A percentile compares a stretch with the other conserved stretches of the same genome.
Conservation (phyloP, 2,113 vertebrate genomes). For the Australoheros scitulus region DNA sequence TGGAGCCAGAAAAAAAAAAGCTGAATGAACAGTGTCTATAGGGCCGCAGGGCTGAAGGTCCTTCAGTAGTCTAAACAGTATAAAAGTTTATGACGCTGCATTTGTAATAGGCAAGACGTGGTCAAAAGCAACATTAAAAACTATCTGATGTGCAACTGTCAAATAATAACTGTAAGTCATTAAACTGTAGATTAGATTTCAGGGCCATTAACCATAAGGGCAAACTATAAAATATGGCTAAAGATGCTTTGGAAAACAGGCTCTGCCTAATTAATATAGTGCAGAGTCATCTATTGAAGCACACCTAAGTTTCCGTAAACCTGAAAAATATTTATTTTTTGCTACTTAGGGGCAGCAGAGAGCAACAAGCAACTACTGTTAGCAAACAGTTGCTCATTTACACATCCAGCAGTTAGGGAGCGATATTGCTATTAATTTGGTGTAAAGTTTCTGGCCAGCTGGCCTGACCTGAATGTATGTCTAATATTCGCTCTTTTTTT, state of each 20-base stretch:
- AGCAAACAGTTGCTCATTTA: background rate
- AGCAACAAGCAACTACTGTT: too few relatives aligned
- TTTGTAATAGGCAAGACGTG: slow-evolving; percentile 17
- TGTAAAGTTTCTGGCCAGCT: background rate
- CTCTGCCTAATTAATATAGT: background rate
- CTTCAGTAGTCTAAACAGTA: background rate
- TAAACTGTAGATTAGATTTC: background rate
- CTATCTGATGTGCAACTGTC: background rate
- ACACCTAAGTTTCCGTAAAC: background rate
- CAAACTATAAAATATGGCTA: background rate
- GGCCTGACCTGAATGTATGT: background rate
- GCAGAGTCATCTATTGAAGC: background rate
- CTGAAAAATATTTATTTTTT: background rate
- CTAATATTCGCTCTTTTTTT: background rate
- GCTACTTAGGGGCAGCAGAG: background rate
- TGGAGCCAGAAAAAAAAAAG: background rate
- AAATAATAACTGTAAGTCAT: background rate
- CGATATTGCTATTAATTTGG: background rate
- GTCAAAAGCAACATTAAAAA: slow-evolving; percentile 1
- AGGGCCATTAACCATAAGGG: background rate
- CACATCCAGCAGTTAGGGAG: background rate
- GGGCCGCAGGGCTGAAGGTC: background rate
- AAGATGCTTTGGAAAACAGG: background rate
- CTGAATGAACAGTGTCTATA: background rate
- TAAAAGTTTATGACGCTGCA: slow-evolving; percentile 8